Conservation (phyloP, 2,888 invertebrate species). For the Eledona agricola region DNA sequence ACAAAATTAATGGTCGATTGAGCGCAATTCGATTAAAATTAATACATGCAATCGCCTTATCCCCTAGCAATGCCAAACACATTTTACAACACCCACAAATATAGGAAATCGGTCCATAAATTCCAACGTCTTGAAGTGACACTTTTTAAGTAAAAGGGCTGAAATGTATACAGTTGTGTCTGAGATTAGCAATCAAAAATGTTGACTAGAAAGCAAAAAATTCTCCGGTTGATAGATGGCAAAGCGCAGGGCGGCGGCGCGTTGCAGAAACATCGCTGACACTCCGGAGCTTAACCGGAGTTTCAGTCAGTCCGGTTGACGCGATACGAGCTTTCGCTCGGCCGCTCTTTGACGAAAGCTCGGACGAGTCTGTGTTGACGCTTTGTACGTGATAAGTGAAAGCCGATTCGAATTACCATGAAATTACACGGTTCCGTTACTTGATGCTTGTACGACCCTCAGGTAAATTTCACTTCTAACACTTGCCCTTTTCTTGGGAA, state of each 20-base stretch:
- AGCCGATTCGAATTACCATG: conserved; percentile 20
- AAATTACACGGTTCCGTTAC: conserved; percentile 17
- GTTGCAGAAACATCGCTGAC: conserved; percentile 33
- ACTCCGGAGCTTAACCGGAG: conserved; percentile 47
- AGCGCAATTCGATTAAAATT: conserved; percentile 20
- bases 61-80: conserved; percentile 8
- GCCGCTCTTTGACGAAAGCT: conserved; percentile 9
- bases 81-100: conserved; percentile 17
- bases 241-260: conserved; percentile 54
- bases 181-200: conserved; percentile 57
- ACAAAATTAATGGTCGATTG: conserved; percentile 14
- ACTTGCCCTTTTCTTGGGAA: too few relatives aligned
- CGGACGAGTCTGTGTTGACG: conserved; percentile 18
- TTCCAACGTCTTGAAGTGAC: conserved; percentile 13
- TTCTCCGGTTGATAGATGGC: conserved; percentile 54
- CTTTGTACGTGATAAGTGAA: conserved; percentile 28
- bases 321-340: conserved; percentile 24
- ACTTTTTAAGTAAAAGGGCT: conserved; percentile 27
- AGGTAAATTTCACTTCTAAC: conserved; percentile 20
- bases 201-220: conserved; percentile 57
- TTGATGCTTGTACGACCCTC: conserved; percentile 14
- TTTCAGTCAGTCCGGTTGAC: conserved; percentile 45
- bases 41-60: conserved; percentile 7
- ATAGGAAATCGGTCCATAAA: conserved; percentile 6
- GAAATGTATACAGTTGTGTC: conserved; percentile 37